A percentile compares a stretch with the other conserved stretches of the same genome.
phyloP scores from a whole-genome alignment of 2,888 invertebrate genomes.

The Gymnoscelis rufifasciata region DNA sequence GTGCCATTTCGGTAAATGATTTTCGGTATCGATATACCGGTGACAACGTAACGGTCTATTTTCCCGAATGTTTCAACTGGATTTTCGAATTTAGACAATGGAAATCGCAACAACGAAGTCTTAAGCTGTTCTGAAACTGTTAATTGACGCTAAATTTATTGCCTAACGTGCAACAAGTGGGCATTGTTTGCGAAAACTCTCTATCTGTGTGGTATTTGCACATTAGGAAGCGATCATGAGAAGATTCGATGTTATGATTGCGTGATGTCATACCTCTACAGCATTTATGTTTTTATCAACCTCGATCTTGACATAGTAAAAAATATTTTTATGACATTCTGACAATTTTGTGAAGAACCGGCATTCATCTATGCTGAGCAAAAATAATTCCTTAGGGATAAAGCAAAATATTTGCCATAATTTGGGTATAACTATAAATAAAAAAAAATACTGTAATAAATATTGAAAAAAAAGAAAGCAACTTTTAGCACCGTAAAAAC shows the following conservation, averaged over 20 bases:
- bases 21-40: slow-evolving; percentile 47
- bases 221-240: slow-evolving; percentile 17
- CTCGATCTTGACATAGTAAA: slow-evolving; percentile 14
- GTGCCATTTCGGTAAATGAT: slow-evolving; percentile 56
- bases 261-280: slow-evolving; percentile 18
- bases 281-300: slow-evolving; percentile 5
- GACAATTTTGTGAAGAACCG: background rate
- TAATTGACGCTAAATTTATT: slow-evolving; percentile 26
- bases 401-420: too few species aligned
- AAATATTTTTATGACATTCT: background rate
- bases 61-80: slow-evolving; percentile 22
- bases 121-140: slow-evolving; percentile 15
- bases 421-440: too few species aligned
- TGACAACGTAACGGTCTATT: slow-evolving; percentile 52
- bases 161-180: slow-evolving; percentile 20
- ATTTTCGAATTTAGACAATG: slow-evolving; percentile 20
- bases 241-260: slow-evolving; percentile 14
- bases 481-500: too few species aligned
- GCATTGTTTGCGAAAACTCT: slow-evolving; percentile 26
- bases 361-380: too few species aligned
- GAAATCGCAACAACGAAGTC: slow-evolving; percentile 26
- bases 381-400: too few species aligned
- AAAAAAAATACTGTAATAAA: too few species aligned
- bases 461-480: too few species aligned
- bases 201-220: slow-evolving; percentile 17